Conservation (phyloP, 2,797 vertebrate genomes). For the Dallia pectoralis region DNA sequence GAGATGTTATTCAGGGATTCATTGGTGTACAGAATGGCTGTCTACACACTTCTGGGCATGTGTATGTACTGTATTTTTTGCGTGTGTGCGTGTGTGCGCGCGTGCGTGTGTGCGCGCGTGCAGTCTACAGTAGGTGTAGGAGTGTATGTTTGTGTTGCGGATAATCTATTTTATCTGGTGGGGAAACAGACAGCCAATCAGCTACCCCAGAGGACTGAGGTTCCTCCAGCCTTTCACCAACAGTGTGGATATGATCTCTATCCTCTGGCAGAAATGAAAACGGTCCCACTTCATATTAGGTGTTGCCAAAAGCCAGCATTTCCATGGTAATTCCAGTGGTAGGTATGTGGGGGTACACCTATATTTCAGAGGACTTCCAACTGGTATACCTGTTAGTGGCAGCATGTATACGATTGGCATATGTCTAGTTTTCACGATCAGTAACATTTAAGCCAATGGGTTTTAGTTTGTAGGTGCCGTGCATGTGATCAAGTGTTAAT, state of each 20-base stretch:
- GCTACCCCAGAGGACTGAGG: background rate
- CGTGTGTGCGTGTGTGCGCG: background rate
- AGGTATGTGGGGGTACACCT: background rate
- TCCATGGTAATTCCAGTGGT: background rate
- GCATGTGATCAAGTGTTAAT: background rate
- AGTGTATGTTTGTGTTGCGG: background rate
- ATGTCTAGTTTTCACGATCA: background rate
- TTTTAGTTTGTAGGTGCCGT: background rate
- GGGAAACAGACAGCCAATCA: background rate
- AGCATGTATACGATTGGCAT: background rate
- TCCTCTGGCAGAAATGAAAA: background rate
- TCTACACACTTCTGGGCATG: background rate
- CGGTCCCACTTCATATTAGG: background rate
- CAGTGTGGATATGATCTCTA: background rate
- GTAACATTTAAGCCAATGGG: background rate
- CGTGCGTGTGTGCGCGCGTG: background rate
- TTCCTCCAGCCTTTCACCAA: background rate
- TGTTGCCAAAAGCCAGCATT: background rate
- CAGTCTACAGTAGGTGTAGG: background rate
- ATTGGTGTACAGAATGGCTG: background rate
- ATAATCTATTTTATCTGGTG: background rate
- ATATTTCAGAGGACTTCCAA: background rate
- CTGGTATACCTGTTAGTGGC: background rate
- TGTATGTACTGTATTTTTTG: background rate
- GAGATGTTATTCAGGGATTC: constrained; percentile 3